phyloP scores from a whole-genome alignment of 2,797 vertebrate species.

The Cryptoblepharus egeriae region DNA sequence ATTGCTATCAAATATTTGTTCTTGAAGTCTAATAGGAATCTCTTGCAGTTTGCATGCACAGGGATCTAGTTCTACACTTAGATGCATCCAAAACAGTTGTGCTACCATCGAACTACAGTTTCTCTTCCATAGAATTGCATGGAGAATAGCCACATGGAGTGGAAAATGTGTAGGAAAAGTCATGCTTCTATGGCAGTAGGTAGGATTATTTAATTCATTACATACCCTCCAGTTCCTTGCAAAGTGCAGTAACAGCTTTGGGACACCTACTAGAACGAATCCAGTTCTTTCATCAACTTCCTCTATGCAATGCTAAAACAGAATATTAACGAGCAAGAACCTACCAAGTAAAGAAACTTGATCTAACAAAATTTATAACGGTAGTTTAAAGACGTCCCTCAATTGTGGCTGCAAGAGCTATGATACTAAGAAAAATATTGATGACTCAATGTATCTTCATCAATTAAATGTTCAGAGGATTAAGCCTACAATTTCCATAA shows the following conservation, averaged over 20 bases:
- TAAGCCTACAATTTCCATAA: background rate
- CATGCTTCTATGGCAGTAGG: no score
- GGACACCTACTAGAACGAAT: background rate
- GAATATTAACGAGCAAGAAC: no score
- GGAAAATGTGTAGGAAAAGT: no score
- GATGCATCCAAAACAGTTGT: background rate
- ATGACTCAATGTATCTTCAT: constrained; percentile 16
- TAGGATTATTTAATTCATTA: no score
- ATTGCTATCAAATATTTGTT: no score
- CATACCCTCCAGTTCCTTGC: background rate
- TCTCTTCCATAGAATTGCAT: no score
- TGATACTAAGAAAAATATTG: background rate
- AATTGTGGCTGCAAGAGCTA: background rate
- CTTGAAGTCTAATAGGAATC: no score
- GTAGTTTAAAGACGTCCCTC: background rate
- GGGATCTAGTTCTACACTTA: no score
- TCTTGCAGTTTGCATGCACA: no score
- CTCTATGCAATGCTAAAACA: background rate
- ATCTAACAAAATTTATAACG: background rate
- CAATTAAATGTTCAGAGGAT: constrained; percentile 23
- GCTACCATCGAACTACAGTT: no score
- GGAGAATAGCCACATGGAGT: no score
- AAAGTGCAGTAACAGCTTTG: background rate
- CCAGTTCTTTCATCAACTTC: background rate
- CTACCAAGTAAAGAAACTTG: background rate